Base-by-base conservation (phyloP, 2,113 vertebrate species). In the Sphyrna mokarran region DNA sequence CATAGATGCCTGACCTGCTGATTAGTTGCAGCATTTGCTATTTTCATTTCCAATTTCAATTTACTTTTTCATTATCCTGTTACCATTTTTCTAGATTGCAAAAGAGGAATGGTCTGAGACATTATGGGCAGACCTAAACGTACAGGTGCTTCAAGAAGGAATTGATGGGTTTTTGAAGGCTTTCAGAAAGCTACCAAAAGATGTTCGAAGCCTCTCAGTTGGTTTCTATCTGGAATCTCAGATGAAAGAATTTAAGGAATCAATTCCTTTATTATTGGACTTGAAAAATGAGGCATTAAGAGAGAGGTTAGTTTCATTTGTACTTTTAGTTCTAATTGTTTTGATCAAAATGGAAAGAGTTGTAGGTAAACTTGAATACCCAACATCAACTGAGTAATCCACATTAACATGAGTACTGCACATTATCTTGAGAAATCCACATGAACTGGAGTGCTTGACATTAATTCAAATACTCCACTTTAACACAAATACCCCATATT, bases 241-340 rank as follows among this genome's bases (percentile, higher is more conserved):
- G 78, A 97, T 99, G 98, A 99, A 98, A 96, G 98, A 99, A 0
- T 99, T 99, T 97, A 98, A 96, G 96, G 98, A 99, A 94, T 99
- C 99, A 3, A 97, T 99, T 58, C 99, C 99, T 69, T 97, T 99
- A 85, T 97, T 99, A 61, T 97, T 99, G n/a, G 98, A 99, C 97
- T 97, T 99, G 96, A 99, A 99, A 96, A 98, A 99, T 0, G 98
- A 99, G 96, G 98, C 99, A 6, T 97, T 99, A n/a, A 98, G 98
- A 97, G 98, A 99, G 95, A 99, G 99, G 99, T 99, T 95, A 69
- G 97, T 66, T 96, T 9, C 37, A 8, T 94, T 40, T n/a, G 16
- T 33, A 16, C 33, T 13, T 93, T 33, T 7, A 9, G 1, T 94
- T 95, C 68, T 37, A 37, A 48, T 23, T 68, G 18, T n/a, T 89